Evolutionary conservation across 2,797 vertebrate genomes (phyloP), one percentile per base, ranked within the genome.

Genomic region (Sus cebifrons): DNA sequence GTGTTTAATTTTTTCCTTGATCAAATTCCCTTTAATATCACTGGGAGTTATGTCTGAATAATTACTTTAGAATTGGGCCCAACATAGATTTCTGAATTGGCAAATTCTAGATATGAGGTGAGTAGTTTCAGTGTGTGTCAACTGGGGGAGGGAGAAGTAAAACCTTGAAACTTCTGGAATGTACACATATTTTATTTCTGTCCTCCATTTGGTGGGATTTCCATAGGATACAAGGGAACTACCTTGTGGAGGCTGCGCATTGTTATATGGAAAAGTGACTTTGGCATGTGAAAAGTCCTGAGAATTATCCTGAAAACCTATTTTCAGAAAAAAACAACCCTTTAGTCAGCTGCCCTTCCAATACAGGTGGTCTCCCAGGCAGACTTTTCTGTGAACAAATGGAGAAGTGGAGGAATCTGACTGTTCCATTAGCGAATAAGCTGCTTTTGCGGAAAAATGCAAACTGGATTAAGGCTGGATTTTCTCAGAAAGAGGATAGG

Each of bases 401-500:
- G 96, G 85, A 73, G 73, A 86, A 85, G 95, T 85, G 64, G 91
- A 96, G 81, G 96, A 95, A 97, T 97, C 96, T 90, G 89, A 91
- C 90, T 79, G 78, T 83, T 97, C 97, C 97, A 98, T 97, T 97
- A 98, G 97, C 21, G 96, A 97, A 93, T 96, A 97, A 97, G 97
- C 97, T 94, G 94, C 97, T 97, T 96, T 81, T 54, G 93, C 23
- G 36, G 75, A 87, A 94, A 97, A 97, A 98, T 96, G 97, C 85
- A 96, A 97, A 98, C 97, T 96, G 97, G 97, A 97, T 97, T 98
- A 98, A 96, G 94, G 64, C 36, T 96, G 97, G 97, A 96, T 98
- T 98, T 97, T 97, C 97, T 70, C 70, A 94, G 94, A 97, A 97
- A 97, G 97, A 95, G 95, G 93, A 94, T 82, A 96, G 96, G 93